Evolutionary conservation across 2,888 invertebrate genomes (phyloP).

Genomic region (Elgonia sp.): DNA sequence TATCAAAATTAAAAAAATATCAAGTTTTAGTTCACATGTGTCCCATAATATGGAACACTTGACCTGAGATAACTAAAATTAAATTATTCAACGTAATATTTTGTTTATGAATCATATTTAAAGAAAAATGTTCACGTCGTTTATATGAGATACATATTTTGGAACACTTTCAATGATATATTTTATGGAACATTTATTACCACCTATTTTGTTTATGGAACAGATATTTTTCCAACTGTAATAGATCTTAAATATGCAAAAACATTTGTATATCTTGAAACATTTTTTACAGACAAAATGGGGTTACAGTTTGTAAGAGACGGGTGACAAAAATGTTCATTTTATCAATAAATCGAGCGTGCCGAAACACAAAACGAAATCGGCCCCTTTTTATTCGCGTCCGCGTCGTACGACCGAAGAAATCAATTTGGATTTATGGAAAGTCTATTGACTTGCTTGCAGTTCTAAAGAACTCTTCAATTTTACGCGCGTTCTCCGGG

Average conservation of each 20-base stretch:
- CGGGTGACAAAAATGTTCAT: constrained; percentile 26
- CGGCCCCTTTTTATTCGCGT: constrained; percentile 27
- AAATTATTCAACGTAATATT: no score
- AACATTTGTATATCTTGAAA: no score
- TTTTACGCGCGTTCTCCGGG: constrained; percentile 52
- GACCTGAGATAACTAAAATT: no score
- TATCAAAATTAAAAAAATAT: no score
- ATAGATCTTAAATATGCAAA: no score
- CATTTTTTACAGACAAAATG: not conserved
- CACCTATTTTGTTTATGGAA: not conserved
- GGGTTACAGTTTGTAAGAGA: not conserved
- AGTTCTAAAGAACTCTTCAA: constrained; percentile 68
- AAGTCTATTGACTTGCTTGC: constrained; percentile 72
- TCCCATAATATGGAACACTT: no score
- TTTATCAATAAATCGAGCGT: constrained; percentile 41
- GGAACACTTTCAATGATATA: no score
- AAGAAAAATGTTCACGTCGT: no score
- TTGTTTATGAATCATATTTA: no score
- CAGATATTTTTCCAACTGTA: not conserved
- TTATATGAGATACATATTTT: no score
- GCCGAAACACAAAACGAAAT: constrained; percentile 32
- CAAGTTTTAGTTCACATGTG: no score
- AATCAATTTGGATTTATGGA: constrained; percentile 74
- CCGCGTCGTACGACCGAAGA: constrained; percentile 53
- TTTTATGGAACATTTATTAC: no score